Conservation (phyloP, 2,888 invertebrate species). For the Drosophila maculinotata region DNA sequence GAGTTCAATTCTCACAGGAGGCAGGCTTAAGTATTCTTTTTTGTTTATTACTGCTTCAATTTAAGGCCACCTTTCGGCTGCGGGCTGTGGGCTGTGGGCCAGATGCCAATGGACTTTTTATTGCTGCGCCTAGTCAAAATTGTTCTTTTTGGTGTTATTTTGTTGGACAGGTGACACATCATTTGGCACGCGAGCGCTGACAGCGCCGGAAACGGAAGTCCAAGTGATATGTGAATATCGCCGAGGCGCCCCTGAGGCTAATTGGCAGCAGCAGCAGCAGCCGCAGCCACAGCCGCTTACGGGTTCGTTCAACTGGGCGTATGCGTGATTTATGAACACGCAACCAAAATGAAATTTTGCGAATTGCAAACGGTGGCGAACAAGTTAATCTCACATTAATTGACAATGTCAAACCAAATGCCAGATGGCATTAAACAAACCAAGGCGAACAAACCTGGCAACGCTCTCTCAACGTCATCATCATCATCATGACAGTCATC, state of each 20-base stretch:
- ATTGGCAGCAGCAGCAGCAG: conserved; percentile 48
- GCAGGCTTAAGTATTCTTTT: conserved; percentile 17
- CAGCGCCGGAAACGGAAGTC: conserved; percentile 64
- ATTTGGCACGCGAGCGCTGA: conserved; percentile 76
- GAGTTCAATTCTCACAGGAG: conserved; percentile 64
- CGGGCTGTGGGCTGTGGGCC: conserved; percentile 3
- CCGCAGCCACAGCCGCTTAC: neutral
- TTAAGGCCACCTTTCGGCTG: neutral
- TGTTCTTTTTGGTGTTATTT: conserved; percentile 5
- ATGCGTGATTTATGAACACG: conserved; percentile 72
- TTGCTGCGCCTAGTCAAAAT: conserved; percentile 18
- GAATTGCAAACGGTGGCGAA: conserved; percentile 10
- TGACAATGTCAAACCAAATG: conserved; percentile 73
- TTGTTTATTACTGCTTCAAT: neutral
- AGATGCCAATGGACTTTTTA: conserved; percentile 49
- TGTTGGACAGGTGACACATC: conserved; percentile 66
- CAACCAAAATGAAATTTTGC: conserved; percentile 26
- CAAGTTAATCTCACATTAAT: conserved; percentile 74
- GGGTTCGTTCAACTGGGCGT: conserved; percentile 72
- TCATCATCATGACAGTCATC: conserved; percentile 12
- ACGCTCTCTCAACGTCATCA: neutral
- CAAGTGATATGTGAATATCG: conserved; percentile 23
- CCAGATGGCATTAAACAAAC: conserved; percentile 58
- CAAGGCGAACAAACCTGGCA: conserved; percentile 35
- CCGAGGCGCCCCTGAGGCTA: conserved; percentile 45